Evolutionary conservation across 2,888 invertebrate species (phyloP).

Genomic region (Tineola bisselliella): DNA sequence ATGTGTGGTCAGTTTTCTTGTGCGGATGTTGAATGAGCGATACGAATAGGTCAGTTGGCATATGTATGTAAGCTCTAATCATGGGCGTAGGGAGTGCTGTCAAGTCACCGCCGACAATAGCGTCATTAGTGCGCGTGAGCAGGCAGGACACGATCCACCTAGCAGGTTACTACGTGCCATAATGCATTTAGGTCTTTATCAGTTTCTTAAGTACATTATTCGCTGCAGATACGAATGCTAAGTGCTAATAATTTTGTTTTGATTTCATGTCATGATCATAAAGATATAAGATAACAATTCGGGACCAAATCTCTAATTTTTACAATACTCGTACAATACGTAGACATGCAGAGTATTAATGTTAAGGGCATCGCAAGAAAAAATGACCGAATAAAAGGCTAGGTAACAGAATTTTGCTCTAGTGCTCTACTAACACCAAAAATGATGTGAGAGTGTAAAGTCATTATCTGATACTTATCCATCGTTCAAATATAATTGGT

Average conservation of each 20-base stretch:
- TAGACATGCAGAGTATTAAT: neutral
- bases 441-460: neutral
- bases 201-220: neutral
- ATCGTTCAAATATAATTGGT: neutral
- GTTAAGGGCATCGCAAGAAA: slow-evolving; percentile 40
- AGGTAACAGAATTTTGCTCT: slow-evolving; percentile 57
- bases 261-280: neutral
- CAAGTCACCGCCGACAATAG: slow-evolving; percentile 4
- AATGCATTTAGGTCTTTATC: slow-evolving; percentile 4
- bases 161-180: slow-evolving; percentile 1
- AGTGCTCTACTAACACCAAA: slow-evolving; percentile 45
- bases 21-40: slow-evolving; percentile 44
- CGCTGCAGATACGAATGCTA: neutral
- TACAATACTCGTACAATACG: neutral
- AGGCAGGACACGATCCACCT: neutral
- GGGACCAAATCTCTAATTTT: neutral
- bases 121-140: slow-evolving; percentile 6
- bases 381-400: slow-evolving; percentile 55
- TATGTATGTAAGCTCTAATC: neutral
- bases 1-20: slow-evolving; percentile 59
- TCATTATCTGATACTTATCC: neutral
- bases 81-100: neutral
- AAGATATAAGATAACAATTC: neutral
- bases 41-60: slow-evolving; percentile 39
- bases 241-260: neutral